Conservation (phyloP, 2,797 vertebrate species). For the Karalla daura region DNA sequence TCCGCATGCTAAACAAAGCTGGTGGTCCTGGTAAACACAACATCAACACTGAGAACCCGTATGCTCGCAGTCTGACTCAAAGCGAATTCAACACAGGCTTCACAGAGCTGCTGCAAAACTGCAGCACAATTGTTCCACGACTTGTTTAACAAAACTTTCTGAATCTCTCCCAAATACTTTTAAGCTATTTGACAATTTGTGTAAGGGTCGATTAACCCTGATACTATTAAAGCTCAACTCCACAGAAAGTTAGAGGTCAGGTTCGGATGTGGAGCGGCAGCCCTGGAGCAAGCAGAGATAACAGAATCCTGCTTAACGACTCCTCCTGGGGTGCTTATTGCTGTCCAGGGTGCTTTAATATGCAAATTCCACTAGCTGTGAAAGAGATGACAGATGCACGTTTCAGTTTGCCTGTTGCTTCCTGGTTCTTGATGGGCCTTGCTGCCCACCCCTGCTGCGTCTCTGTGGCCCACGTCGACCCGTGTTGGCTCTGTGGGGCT, state of each 20-base stretch:
- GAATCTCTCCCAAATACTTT: too few species aligned
- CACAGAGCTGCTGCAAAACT: not conserved
- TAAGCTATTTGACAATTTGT: too few species aligned
- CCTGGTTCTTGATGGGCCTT: slow-evolving; percentile 26
- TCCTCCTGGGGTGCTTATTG: slow-evolving; percentile 33
- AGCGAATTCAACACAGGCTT: not conserved
- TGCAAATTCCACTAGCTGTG: slow-evolving; percentile 38
- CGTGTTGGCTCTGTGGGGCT: slow-evolving; percentile 14
- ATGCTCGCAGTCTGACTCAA: not conserved
- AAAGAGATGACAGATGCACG: slow-evolving; percentile 58
- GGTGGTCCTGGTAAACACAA: not conserved
- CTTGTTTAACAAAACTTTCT: too few species aligned
- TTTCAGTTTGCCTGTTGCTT: slow-evolving; percentile 35
- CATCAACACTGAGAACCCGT: not conserved
- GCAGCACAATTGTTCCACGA: too few species aligned
- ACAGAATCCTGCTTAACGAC: slow-evolving; percentile 6
- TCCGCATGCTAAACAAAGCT: not conserved
- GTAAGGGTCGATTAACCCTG: not conserved
- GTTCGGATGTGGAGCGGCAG: slow-evolving; percentile 4
- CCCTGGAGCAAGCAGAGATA: not conserved
- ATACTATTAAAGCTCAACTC: not conserved
- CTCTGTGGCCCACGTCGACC: slow-evolving; percentile 18
- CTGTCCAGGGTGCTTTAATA: slow-evolving; percentile 27
- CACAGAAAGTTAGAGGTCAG: slow-evolving; percentile 31
- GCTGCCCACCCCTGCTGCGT: not conserved